Evolutionary conservation across 1,140 invertebrate genomes (phyloP).

Genomic region (Adoxophyes honmai): DNA sequence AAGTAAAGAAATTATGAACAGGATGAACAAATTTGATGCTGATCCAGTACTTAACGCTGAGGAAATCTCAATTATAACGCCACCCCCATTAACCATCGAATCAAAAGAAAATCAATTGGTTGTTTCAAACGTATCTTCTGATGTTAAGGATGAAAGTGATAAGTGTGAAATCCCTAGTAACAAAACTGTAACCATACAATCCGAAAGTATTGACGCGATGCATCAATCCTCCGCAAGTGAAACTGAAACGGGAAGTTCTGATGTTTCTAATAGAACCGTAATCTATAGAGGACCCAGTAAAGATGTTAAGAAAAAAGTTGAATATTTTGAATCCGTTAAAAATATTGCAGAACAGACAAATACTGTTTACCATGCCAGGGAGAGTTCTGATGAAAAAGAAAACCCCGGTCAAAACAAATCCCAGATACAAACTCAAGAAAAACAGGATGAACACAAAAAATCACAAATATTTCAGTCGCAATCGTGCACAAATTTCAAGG

Average conservation of each 20-base stretch:
- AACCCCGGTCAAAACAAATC: conserved; percentile 25
- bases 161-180: conserved; percentile 41
- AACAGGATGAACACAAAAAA: conserved; percentile 31
- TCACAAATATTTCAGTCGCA: conserved; percentile 78
- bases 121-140: conserved; percentile 29
- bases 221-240: conserved; percentile 77
- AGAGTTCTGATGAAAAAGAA: conserved; percentile 73
- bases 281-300: conserved; percentile 77
- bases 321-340: conserved; percentile 86
- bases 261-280: conserved; percentile 82
- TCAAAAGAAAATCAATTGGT: conserved; percentile 20
- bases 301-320: conserved; percentile 84
- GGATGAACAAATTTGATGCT: conserved; percentile 75
- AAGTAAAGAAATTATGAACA: conserved; percentile 84
- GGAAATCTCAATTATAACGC: not conserved
- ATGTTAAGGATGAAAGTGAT: conserved; percentile 24
- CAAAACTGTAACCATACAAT: conserved; percentile 13
- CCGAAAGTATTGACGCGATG: conserved; percentile 43
- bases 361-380: conserved; percentile 74
- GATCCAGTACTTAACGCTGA: conserved; percentile 35
- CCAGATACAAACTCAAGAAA: conserved; percentile 18
- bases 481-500: conserved; percentile 86
- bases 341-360: conserved; percentile 34
- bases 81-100: conserved; percentile 25
- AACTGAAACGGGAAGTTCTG: conserved; percentile 83